phyloP scores from a whole-genome alignment of 2,797 vertebrate species.

The Poeciliopsis turneri region DNA sequence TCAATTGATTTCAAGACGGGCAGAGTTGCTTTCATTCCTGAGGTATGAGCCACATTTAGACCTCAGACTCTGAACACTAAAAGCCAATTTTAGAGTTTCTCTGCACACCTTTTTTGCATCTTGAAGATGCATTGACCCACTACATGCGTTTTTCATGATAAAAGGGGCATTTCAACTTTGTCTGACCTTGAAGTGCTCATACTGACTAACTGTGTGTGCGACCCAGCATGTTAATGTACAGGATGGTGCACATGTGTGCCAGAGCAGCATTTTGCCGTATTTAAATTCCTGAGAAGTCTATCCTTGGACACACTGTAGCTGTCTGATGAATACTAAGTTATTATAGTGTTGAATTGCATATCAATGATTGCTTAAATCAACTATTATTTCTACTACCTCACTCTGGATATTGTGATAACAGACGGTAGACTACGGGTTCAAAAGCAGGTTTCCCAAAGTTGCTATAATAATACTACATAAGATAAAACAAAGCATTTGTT shows the following conservation, averaged over 20 bases:
- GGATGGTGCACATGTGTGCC: constrained; percentile 4
- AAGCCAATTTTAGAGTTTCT: constrained; percentile 4
- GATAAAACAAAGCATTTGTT: background rate
- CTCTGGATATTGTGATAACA: constrained; percentile 20
- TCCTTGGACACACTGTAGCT: constrained; percentile 59
- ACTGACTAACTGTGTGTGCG: constrained; percentile 19
- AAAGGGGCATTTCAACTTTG: constrained; percentile 54
- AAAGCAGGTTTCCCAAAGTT: background rate
- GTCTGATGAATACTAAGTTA: constrained; percentile 64
- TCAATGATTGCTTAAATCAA: constrained; percentile 57
- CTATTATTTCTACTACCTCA: constrained; percentile 29
- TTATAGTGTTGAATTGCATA: constrained; percentile 57
- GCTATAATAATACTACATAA: background rate
- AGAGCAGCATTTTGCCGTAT: constrained; percentile 45
- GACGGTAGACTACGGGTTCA: constrained; percentile 7
- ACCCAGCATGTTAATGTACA: constrained; percentile 43
- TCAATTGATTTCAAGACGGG: constrained; percentile 31
- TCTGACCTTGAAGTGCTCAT: constrained; percentile 35
- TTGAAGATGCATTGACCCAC: constrained; percentile 28
- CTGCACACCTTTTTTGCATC: constrained; percentile 24
- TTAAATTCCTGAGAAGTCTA: constrained; percentile 67
- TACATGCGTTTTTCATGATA: constrained; percentile 50
- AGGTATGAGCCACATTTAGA: constrained; percentile 25
- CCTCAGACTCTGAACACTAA: constrained; percentile 10
- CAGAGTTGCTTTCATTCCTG: constrained; percentile 21